phyloP scores from a whole-genome alignment of 2,797 vertebrate species.

The Coregonus ussuriensis region DNA sequence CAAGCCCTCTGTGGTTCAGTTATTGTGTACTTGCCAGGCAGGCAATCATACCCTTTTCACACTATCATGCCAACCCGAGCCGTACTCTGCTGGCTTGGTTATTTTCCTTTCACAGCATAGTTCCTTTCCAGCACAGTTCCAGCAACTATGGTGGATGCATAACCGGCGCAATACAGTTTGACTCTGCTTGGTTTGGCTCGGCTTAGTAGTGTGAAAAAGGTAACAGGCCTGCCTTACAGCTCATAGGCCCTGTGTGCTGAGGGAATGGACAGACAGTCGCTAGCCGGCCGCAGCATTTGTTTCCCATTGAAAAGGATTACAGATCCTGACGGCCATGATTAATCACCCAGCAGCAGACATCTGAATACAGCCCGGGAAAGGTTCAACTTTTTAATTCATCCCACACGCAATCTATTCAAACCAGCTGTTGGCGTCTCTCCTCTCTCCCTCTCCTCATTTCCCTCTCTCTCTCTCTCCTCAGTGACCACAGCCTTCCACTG shows the following conservation, averaged over 20 bases:
- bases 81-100: neutral
- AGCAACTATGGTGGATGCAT: neutral
- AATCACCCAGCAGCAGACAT: constrained; percentile 91
- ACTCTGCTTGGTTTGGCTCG: neutral
- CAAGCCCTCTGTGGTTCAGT: constrained; percentile 61
- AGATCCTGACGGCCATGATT: constrained; percentile 96
- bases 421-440: constrained; percentile 77
- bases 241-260: constrained; percentile 65
- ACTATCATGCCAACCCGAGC: neutral
- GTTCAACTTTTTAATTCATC: constrained; percentile 86
- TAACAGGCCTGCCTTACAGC: constrained; percentile 59
- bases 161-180: neutral
- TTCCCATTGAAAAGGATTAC: constrained; percentile 93
- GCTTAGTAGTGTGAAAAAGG: neutral
- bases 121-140: neutral
- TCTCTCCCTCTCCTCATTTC: constrained; percentile 60
- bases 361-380: constrained; percentile 85
- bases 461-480: constrained; percentile 49
- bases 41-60: constrained; percentile 59
- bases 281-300: constrained; percentile 78
- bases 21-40: constrained; percentile 74
- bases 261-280: constrained; percentile 78
- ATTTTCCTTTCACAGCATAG: neutral
- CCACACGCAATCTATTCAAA: constrained; percentile 83
- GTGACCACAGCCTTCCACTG: constrained; percentile 32